Conservation (phyloP, 2,888 invertebrate species). For the Leucozona laternaria region DNA sequence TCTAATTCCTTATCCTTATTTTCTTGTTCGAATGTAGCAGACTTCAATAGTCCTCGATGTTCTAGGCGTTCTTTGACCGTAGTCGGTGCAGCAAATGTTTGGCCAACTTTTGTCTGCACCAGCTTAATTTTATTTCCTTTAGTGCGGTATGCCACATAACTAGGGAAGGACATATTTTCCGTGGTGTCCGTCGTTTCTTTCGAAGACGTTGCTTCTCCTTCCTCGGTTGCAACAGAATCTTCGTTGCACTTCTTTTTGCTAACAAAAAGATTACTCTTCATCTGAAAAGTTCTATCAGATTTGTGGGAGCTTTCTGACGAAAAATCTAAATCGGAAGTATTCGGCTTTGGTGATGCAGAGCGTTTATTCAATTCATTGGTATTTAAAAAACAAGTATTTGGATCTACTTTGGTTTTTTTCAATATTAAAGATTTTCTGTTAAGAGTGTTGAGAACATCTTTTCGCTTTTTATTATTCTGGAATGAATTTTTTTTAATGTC, state of each 20-base stretch:
- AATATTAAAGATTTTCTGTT: background rate
- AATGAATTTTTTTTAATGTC: background rate
- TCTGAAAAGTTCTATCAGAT: background rate
- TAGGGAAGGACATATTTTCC: background rate
- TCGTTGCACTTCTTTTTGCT: background rate
- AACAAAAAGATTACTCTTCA: background rate
- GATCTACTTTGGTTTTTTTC: background rate
- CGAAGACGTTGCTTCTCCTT: background rate
- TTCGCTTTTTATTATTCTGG: conserved; percentile 22
- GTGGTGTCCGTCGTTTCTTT: background rate
- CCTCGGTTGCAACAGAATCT: background rate
- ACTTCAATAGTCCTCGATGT: background rate
- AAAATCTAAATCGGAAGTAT: background rate
- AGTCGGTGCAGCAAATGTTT: too few species aligned
- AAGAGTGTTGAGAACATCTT: background rate
- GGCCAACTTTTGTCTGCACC: background rate
- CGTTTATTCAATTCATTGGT: background rate
- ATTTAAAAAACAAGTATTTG: background rate
- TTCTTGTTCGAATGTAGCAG: background rate
- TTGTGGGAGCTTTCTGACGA: background rate
- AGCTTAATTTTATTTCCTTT: background rate
- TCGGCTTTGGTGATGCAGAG: background rate
- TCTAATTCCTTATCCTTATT: too few species aligned
- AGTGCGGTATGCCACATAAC: background rate
- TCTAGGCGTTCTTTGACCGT: background rate